Evolutionary conservation across 2,888 invertebrate species (phyloP).

Genomic region (Patella pellucida): DNA sequence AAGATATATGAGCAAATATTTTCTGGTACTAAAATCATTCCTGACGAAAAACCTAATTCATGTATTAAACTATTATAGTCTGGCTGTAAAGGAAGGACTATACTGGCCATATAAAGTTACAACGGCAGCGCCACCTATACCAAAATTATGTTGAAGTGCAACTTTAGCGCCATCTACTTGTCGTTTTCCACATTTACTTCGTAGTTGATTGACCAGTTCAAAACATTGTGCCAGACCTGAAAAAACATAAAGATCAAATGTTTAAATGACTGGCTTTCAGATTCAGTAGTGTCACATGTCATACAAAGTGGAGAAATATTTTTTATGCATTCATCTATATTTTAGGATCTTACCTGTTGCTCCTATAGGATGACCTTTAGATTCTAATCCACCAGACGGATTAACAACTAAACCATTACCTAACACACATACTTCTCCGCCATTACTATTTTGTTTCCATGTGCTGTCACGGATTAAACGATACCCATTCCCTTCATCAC

Average conservation of each 20-base stretch:
- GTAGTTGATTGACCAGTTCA: constrained; percentile 88
- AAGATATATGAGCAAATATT: too few relatives aligned
- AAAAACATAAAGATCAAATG: not conserved
- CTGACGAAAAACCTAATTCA: too few relatives aligned
- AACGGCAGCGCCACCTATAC: constrained; percentile 93
- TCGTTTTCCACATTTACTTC: constrained; percentile 84
- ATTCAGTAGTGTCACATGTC: too few relatives aligned
- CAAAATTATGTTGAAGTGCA: constrained; percentile 96
- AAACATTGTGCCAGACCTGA: constrained; percentile 87
- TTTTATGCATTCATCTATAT: too few relatives aligned
- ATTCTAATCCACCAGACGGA: constrained; percentile 97
- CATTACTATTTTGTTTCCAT: constrained; percentile 53
- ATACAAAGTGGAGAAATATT: too few relatives aligned
- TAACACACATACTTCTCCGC: constrained; percentile 80
- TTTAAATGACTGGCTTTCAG: too few relatives aligned
- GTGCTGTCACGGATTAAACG: constrained; percentile 48
- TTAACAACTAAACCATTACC: constrained; percentile 95
- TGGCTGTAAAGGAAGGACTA: constrained; percentile 14
- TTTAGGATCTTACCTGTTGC: constrained; percentile 81
- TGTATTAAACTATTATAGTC: too few relatives aligned
- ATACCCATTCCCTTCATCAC: constrained; percentile 47
- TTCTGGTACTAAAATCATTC: too few relatives aligned
- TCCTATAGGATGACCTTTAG: constrained; percentile 97
- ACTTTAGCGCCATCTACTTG: constrained; percentile 85
- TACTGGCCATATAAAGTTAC: constrained; percentile 85